These are phyloP conservation scores for Hydropotes inermis DNA, from an alignment of 2,113 vertebrate species.

Conservation along the genomic window DNA sequence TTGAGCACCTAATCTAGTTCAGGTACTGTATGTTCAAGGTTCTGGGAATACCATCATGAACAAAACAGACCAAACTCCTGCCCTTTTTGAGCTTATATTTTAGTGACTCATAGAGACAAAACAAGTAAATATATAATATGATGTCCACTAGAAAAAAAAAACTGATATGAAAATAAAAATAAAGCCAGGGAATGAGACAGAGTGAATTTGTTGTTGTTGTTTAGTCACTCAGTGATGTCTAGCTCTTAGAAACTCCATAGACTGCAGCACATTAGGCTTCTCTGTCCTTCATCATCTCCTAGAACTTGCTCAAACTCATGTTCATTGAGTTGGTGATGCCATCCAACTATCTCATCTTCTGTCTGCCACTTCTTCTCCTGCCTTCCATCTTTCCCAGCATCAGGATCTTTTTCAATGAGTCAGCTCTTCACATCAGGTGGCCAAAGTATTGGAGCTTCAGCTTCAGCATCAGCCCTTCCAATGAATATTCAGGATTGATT, in stretches of 20 bases:
- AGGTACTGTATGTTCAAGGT: not conserved
- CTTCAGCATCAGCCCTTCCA: not conserved
- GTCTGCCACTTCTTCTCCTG: not conserved
- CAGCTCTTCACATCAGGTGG: not conserved
- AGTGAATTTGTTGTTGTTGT: conserved; percentile 20
- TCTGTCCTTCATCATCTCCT: not conserved
- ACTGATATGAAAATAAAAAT: not conserved
- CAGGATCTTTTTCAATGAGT: not conserved
- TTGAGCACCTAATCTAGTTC: not conserved
- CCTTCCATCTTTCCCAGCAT: not conserved
- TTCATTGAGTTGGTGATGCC: not conserved
- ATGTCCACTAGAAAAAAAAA: not conserved
- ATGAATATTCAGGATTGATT: not conserved
- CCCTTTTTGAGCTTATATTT: not conserved
- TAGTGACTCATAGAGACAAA: not conserved
- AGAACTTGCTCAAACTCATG: not conserved
- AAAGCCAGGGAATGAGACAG: not conserved
- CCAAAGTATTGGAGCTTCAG: not conserved
- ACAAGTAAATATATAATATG: not conserved
- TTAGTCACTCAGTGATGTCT: not conserved
- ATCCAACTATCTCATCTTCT: not conserved
- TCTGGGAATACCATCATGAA: not conserved
- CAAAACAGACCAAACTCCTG: not conserved
- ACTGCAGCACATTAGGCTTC: not conserved
- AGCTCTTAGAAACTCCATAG: not conserved